These are phyloP conservation scores for Centropus bengalensis DNA, from an alignment of 2,113 vertebrate genomes.

Conservation along the genomic window DNA sequence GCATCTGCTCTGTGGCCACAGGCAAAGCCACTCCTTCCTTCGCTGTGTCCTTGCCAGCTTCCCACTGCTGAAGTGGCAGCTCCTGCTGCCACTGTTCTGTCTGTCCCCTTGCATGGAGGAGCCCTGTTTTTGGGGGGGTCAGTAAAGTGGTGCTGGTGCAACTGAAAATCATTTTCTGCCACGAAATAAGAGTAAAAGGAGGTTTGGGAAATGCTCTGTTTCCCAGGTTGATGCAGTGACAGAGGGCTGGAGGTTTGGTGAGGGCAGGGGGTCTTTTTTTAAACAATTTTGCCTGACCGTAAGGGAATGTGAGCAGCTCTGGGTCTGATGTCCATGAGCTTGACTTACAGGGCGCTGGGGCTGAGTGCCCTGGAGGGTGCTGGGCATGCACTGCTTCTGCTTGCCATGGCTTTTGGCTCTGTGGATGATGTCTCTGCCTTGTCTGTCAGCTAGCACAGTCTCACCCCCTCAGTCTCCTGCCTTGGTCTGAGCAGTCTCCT, in stretches of 20 bases:
- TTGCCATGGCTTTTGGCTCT: not conserved
- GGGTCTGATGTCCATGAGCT: not conserved
- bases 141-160: not conserved
- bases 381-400: not conserved
- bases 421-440: not conserved
- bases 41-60: not conserved
- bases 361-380: not conserved
- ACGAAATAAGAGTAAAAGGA: not conserved
- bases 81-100: not conserved
- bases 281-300: not conserved
- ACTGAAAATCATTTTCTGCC: not conserved
- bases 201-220: not conserved
- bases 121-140: not conserved
- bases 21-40: not conserved
- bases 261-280: not conserved
- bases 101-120: not conserved
- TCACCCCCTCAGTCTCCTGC: rapidly evolving
- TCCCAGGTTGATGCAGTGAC: not conserved
- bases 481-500: not conserved
- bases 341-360: not conserved
- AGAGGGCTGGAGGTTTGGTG: not conserved
- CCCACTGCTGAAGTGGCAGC: not conserved
- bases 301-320: not conserved
- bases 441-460: not conserved
- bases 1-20: not conserved